These are phyloP conservation scores for Pan troglodytes DNA, from an alignment of 2,113 vertebrate species.

Conservation along the genomic window DNA sequence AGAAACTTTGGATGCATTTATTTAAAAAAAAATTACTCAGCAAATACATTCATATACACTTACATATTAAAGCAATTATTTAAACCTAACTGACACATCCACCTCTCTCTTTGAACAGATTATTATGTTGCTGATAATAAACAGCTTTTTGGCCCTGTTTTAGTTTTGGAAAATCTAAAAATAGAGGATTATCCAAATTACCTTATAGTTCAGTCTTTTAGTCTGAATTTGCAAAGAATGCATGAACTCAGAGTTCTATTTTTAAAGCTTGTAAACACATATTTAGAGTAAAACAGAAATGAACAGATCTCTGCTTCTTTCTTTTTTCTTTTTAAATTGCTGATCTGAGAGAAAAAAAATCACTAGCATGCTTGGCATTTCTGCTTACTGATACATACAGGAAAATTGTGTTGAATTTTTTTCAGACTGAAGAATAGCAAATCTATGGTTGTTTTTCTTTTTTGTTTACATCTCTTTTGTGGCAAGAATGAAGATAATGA, in stretches of 20 bases:
- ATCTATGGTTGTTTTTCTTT: slow-evolving; percentile 26
- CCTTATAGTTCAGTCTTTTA: slow-evolving; percentile 38
- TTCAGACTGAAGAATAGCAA: background rate
- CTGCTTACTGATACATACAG: slow-evolving; percentile 63
- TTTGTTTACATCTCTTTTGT: slow-evolving; percentile 67
- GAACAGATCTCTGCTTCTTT: background rate
- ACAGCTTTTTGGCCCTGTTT: background rate
- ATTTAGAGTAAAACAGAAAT: slow-evolving; percentile 27
- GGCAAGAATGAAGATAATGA: slow-evolving; percentile 81
- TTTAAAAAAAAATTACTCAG: background rate
- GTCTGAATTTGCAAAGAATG: slow-evolving; percentile 60
- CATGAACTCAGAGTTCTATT: background rate
- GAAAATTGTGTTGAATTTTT: background rate
- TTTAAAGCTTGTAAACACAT: background rate
- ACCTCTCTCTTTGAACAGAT: slow-evolving; percentile 64
- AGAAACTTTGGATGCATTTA: background rate
- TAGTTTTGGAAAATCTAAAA: slow-evolving; percentile 57
- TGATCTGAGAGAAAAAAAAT: background rate
- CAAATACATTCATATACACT: background rate
- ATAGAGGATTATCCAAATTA: slow-evolving; percentile 41
- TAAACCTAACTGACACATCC: slow-evolving; percentile 30
- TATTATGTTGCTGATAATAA: slow-evolving; percentile 32
- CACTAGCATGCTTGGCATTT: slow-evolving; percentile 43
- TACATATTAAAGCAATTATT: background rate
- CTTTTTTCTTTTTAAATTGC: background rate